Evolutionary conservation across 2,888 invertebrate species (phyloP).

Genomic region (Patella depressa): DNA sequence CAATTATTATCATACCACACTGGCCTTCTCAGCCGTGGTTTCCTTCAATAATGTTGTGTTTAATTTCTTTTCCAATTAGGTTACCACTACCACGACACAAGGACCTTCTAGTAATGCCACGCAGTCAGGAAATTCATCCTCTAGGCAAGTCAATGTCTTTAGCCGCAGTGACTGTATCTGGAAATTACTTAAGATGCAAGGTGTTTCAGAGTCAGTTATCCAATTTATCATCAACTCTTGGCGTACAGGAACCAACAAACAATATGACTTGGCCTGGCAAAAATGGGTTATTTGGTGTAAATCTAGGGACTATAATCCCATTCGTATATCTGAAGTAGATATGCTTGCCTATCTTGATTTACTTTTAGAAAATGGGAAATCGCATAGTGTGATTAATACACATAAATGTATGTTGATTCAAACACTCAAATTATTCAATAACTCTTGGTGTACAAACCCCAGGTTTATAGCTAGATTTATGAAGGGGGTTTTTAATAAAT

Average conservation of each 20-base stretch:
- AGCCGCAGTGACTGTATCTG: neutral
- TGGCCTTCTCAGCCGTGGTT: neutral
- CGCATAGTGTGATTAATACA: constrained; percentile 1
- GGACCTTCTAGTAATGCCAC: neutral
- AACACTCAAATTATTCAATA: neutral
- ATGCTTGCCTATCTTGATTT: neutral
- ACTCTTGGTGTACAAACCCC: neutral
- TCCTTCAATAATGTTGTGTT: neutral
- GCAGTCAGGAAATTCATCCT: neutral
- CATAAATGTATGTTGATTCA: neutral
- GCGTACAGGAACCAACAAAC: neutral
- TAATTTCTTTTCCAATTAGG: neutral
- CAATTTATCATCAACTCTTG: neutral
- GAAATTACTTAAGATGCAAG: neutral
- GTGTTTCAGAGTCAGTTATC: constrained; percentile 10
- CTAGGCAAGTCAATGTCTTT: neutral
- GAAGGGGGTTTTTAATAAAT: constrained; percentile 30
- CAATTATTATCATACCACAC: neutral
- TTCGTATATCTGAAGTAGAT: constrained; percentile 14
- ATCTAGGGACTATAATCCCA: constrained; percentile 18
- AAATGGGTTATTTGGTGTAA: neutral
- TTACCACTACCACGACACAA: neutral
- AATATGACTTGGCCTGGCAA: neutral
- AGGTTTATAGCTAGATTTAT: constrained; percentile 26
- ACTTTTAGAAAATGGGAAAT: neutral